Evolutionary conservation across 2,888 invertebrate genomes (phyloP), one percentile per base, ranked within the genome.

Genomic region (Keiferia lycopersicella): DNA sequence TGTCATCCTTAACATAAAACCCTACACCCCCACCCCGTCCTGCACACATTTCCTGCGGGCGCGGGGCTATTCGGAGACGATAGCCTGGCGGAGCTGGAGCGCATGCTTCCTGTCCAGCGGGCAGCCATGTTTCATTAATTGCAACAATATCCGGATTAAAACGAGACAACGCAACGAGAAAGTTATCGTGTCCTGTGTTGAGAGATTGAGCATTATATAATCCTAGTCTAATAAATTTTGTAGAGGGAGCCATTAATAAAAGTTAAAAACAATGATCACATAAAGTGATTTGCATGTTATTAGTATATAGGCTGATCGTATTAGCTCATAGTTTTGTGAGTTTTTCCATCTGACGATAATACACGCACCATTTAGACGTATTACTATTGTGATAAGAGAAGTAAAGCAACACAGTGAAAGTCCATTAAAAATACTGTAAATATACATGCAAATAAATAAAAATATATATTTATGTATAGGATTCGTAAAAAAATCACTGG

Each of bases 21-120:
- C 62, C 62, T 22, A 62, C 62, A 6, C 62, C 62, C 3, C 62
- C 62, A 18, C 53, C 62, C 10, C 62, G 38, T 4, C 22, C 62
- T 0, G 22, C 18, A 10, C 7, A 7, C 56, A 56, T 56, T 12
- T 56, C 26, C 30, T 12, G 56, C 56, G 56, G 56, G n/a, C 56
- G 56, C n/a, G 56, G 56, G 3, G 30, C n/a, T 26, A 3, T 14
- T 3, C 56, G 56, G 8, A 56, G 56, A 3, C 30, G 56, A 16
- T 56, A 56, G 0, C 56, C 56, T 2, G 56, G 56, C 26, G 56
- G 56, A 7, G 56, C 30, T 30, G 56, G 56, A 2, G 56, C 56
- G n/a, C 56, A 56, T 14, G 56, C 56, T n/a, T 14, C 30, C n/a
- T 56, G 30, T 4, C 30, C 56, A 2, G 10, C 57, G 1, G 16